Evolutionary conservation across 2,888 invertebrate genomes (phyloP).

Genomic region (Callimorpha dominula): DNA sequence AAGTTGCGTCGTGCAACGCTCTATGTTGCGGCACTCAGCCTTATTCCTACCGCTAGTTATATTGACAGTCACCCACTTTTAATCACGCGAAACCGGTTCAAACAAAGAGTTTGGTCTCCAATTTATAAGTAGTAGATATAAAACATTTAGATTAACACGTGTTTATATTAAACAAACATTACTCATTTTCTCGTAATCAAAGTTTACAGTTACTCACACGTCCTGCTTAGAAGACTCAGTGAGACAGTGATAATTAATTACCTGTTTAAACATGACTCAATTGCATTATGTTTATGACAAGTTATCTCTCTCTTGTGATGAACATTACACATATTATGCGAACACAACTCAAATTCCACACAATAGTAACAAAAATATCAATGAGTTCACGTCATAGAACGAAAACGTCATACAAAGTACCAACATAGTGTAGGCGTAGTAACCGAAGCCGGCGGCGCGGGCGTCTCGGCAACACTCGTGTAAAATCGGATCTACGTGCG

Average conservation of each 20-base stretch:
- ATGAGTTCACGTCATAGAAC: slow-evolving; percentile 76
- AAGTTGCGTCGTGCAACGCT: slow-evolving; percentile 64
- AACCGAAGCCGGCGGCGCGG: slow-evolving; percentile 60
- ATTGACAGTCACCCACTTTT: slow-evolving; percentile 80
- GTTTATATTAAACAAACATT: slow-evolving; percentile 44
- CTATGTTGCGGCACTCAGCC: slow-evolving; percentile 60
- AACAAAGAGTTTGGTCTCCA: slow-evolving; percentile 72
- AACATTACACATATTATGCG: slow-evolving; percentile 29
- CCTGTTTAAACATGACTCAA: slow-evolving; percentile 14
- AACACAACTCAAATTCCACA: slow-evolving; percentile 43
- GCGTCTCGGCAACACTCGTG: slow-evolving; percentile 70
- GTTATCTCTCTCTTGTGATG: slow-evolving; percentile 24
- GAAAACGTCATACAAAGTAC: slow-evolving; percentile 64
- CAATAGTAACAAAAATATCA: slow-evolving; percentile 69
- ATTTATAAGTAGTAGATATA: slow-evolving; percentile 29
- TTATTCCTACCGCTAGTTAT: slow-evolving; percentile 61
- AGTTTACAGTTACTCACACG: slow-evolving; percentile 20
- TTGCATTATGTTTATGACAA: slow-evolving; percentile 24
- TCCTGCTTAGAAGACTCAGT: slow-evolving; percentile 14
- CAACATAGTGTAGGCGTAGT: slow-evolving; percentile 54
- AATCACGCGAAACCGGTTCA: slow-evolving; percentile 71
- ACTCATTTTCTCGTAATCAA: slow-evolving; percentile 17
- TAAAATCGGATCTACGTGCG: slow-evolving; percentile 58
- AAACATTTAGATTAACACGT: slow-evolving; percentile 46
- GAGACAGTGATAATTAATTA: slow-evolving; percentile 28